These are phyloP conservation scores for Blennius ocellaris DNA, from an alignment of 2,113 vertebrate genomes.

Conservation along the genomic window DNA sequence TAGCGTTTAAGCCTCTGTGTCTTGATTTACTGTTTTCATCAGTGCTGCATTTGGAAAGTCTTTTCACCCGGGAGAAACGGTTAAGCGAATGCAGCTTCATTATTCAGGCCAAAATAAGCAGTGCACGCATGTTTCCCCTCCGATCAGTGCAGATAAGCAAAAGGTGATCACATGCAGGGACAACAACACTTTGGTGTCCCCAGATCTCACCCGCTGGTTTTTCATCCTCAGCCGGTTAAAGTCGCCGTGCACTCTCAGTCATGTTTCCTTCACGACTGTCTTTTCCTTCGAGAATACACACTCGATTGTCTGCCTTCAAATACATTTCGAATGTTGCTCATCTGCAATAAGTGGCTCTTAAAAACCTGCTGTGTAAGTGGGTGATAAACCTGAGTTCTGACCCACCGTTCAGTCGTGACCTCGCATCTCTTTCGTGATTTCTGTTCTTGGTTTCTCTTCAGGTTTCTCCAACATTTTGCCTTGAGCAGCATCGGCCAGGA, in stretches of 20 bases:
- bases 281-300: too few species aligned
- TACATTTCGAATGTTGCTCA: too few species aligned
- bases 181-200: not conserved
- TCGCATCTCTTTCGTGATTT: not conserved
- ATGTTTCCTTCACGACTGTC: too few species aligned
- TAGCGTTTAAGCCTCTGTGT: conserved; percentile 18
- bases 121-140: not conserved
- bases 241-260: not conserved
- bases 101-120: not conserved
- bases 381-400: too few species aligned
- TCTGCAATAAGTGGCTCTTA: too few species aligned
- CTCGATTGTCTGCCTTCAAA: too few species aligned
- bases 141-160: not conserved
- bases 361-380: too few species aligned
- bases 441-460: conserved; percentile 65
- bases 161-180: not conserved
- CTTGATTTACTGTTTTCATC: conserved; percentile 25
- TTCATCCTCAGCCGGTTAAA: conserved; percentile 20
- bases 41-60: not conserved
- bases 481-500: conserved; percentile 89
- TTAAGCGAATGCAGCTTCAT: conserved; percentile 2
- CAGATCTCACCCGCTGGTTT: conserved; percentile 9
- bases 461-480: conserved; percentile 92
- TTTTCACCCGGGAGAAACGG: not conserved
- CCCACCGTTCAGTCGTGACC: not conserved